Evolutionary conservation across 1,140 invertebrate species (phyloP).

Genomic region (Drosophila ambigua): DNA sequence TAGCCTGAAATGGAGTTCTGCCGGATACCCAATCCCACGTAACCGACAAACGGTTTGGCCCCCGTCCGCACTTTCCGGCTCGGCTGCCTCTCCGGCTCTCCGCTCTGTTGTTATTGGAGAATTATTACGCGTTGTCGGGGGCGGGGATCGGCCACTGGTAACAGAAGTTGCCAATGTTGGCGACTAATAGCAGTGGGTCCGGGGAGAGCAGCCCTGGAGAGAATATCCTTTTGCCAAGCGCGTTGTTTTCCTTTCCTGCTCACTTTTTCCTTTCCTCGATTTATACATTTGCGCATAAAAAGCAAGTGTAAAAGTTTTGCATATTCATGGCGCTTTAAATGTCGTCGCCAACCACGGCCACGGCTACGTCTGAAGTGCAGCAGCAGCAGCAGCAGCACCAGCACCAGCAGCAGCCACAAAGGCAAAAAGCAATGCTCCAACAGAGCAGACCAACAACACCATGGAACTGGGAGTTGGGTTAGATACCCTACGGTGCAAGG

Average conservation of each 20-base stretch:
- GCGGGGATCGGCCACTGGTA: constrained; percentile 27
- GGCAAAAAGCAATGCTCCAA: constrained; percentile 61
- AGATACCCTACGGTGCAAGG: constrained; percentile 30
- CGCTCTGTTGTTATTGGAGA: constrained; percentile 73
- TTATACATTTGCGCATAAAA: constrained; percentile 65
- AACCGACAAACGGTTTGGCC: constrained; percentile 67
- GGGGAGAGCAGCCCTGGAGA: constrained; percentile 24
- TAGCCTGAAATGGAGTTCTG: constrained; percentile 70
- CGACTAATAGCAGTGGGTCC: constrained; percentile 63
- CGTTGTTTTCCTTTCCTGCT: constrained; percentile 35
- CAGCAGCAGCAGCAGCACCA: constrained; percentile 53
- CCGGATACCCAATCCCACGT: constrained; percentile 46
- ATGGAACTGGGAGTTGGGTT: constrained; percentile 25
- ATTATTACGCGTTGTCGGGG: constrained; percentile 61
- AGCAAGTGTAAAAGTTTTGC: constrained; percentile 78
- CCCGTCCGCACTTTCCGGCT: neutral
- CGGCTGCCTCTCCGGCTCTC: neutral
- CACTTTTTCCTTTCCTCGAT: constrained; percentile 38
- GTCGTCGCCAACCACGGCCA: constrained; percentile 64
- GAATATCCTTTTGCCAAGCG: constrained; percentile 45
- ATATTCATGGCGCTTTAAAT: constrained; percentile 82
- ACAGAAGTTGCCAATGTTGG: constrained; percentile 68
- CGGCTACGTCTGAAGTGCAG: constrained; percentile 68
- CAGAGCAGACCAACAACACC: constrained; percentile 36
- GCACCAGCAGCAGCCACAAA: constrained; percentile 62